Conservation (phyloP, 2,113 vertebrate species). For the Mionectes macconnelli region DNA sequence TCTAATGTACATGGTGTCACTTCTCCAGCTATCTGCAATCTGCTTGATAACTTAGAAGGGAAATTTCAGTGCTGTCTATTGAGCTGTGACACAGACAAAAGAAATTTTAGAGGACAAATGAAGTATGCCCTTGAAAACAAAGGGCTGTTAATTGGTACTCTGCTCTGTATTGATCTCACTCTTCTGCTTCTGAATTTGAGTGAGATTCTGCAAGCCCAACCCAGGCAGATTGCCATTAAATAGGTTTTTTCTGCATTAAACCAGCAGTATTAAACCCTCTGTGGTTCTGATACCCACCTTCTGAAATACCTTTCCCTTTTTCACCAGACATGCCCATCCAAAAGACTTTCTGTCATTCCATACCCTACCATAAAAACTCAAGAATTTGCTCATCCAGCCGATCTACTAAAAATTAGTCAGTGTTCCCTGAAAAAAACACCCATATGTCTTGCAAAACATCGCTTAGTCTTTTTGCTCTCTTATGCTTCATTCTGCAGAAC, state of each 20-base stretch:
- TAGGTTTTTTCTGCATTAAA: not conserved
- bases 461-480: slow-evolving; percentile 12
- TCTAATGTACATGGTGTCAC: not conserved
- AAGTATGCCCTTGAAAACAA: not conserved
- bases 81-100: slow-evolving; percentile 24
- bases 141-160: slow-evolving; percentile 4
- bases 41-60: not conserved
- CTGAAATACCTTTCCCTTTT: not conserved
- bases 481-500: not conserved
- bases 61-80: not conserved
- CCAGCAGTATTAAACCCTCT: not conserved
- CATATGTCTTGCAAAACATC: slow-evolving; percentile 14
- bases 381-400: not conserved
- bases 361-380: not conserved
- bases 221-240: not conserved
- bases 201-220: not conserved
- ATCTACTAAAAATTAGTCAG: not conserved
- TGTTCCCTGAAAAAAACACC: not conserved
- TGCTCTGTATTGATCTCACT: slow-evolving; percentile 6
- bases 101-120: slow-evolving; percentile 17
- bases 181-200: slow-evolving; percentile 7
- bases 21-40: not conserved
- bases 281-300: not conserved
- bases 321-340: not conserved
- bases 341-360: not conserved